Conservation (phyloP, 2,113 vertebrate species). For the Micromys minutus region DNA sequence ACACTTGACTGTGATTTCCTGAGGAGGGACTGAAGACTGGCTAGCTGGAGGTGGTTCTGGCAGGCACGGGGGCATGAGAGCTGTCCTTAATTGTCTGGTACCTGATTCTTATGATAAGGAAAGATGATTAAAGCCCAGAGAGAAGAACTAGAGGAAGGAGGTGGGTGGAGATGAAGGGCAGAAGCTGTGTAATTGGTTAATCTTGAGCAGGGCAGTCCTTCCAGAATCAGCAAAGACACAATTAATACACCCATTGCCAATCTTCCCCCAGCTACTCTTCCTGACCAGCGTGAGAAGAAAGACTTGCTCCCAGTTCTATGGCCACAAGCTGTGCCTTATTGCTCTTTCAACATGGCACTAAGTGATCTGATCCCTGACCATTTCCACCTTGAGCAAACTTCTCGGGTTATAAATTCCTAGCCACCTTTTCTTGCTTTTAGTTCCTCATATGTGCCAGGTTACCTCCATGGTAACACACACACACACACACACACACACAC, state of each 20-base stretch:
- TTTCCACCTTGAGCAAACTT: neutral
- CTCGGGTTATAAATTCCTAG: neutral
- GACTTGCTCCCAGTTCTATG: neutral
- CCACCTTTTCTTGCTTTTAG: neutral
- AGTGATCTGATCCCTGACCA: neutral
- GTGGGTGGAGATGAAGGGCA: neutral
- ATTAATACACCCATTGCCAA: neutral
- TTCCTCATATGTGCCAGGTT: neutral
- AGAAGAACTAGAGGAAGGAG: neutral
- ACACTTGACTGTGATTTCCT: neutral
- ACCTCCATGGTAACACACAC: neutral
- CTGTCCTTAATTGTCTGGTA: neutral
- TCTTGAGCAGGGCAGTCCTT: neutral
- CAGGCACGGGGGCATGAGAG: neutral
- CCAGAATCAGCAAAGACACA: neutral
- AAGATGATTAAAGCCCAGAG: neutral
- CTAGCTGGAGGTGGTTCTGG: neutral
- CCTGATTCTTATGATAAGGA: neutral
- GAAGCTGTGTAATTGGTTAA: neutral
- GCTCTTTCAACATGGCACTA: neutral
- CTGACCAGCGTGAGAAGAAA: neutral
- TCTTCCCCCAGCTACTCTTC: neutral
- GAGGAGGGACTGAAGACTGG: neutral
- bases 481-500: too few species aligned
- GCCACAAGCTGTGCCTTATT: neutral